Evolutionary conservation across 2,113 vertebrate species (phyloP), one percentile per base, ranked within the genome.

Genomic region (Sceloporus tristichus): DNA sequence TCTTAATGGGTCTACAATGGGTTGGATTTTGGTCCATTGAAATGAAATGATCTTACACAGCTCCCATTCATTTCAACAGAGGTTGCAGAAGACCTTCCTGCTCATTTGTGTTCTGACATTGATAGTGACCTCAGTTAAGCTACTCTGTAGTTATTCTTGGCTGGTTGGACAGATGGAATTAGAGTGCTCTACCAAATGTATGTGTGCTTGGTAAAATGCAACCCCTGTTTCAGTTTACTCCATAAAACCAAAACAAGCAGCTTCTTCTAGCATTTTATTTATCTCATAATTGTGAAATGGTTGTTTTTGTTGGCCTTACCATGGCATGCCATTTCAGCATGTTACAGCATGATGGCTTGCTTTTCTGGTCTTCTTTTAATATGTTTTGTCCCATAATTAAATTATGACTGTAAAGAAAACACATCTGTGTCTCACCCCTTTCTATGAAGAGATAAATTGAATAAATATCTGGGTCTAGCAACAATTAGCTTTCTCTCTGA

Each of bases 401-500:
- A 59, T 59, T 79, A 71, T 42, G 59, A 62, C 59, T 18, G 13
- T 62, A 62, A 14, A 62, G 16, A 62, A 4, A 62, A 16, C 59
- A 59, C 56, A 62, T 18, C 59, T 18, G 13, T 62, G 59, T 62
- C 18, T 3, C 9, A 3, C 14, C 19, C 34, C 1, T 54, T 79
- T 86, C 27, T 19, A 79, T 54, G 74, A 29, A 59, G 29, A 16
- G 21, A 71, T 1, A 73, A 53, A 84, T 21, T 48, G 0, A 0
- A 25, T 56, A 59, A 21, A 11, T 40, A 0, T 68, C 0, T 0
- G 0, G 48, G 25, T 56, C 0, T 18, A n/a, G 54, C 59, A 42
- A 23, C 82, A 34, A 8, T 29, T 29, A 29, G 48, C 0, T 16
- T 21, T 53, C 16, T 8, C n/a, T 21, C 8, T n/a, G n/a, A 21